Evolutionary conservation across 2,888 invertebrate species (phyloP), one percentile per base, ranked within the genome.

Genomic region (Orgyia antiqua): DNA sequence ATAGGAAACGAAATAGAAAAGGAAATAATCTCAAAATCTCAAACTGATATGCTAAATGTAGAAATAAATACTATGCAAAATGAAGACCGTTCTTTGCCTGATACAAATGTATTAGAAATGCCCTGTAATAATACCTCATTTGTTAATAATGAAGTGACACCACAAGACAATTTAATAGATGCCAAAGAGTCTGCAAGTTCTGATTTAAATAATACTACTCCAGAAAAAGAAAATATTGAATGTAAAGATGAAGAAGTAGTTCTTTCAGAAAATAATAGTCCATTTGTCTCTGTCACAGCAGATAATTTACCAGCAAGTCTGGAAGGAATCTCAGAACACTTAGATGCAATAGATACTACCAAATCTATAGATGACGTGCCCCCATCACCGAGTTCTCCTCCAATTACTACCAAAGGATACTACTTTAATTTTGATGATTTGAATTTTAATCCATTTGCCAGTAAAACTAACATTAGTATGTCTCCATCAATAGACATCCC

Each of bases 361-460:
- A 24, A 4, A 15, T 4, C 4, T 4, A 15, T 4, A 15, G 15
- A 15, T 15, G 6, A 15, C 4, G 15, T 15, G 6, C 15, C 6
- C 4, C 4, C 6, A 4, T 4, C 15, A 15, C 15, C 15, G 4
- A 4, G 4, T 15, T 15, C 15, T 4, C 15, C 15, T 15, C 15
- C 15, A 15, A 15, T 15, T 15, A 4, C 4, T 4, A 4, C 15
- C 4, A 15, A 15, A 15, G 15, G 15, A 15, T 15, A 15, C 15
- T 6, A 15, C 15, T 15, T 31, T 0, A 23, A 31, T 5, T 3
- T 19, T 3, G 24, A 36, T 4, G 19, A 17, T 9, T 67, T 75
- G 30, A 72, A 77, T 23, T 31, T 31, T 32, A 65, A 83, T 50
- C 83, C 79, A 18, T 84, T 83, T 57, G 71, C 68, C 8, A 78